Percentiles rank a stretch among this genome's conserved stretches.
Evolutionary conservation across 2,113 vertebrate genomes (phyloP).

Genomic region (Theristicus caerulescens): DNA sequence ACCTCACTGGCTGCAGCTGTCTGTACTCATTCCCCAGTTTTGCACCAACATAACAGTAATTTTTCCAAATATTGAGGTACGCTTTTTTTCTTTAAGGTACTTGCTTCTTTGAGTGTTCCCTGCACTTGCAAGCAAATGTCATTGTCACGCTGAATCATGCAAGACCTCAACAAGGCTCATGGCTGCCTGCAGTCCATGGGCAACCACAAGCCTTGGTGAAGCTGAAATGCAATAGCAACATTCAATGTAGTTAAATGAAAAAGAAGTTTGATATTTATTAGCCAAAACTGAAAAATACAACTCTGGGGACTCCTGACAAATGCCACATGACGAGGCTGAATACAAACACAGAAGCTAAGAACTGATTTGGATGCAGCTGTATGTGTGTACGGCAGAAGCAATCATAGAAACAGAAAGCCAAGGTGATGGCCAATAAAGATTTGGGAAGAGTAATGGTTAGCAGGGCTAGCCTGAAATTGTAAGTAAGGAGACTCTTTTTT

Average conservation of each 20-base stretch:
- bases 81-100: background rate
- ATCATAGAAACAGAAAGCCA: background rate
- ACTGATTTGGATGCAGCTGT: background rate
- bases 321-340: background rate
- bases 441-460: background rate
- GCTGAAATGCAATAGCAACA: background rate
- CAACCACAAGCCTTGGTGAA: background rate
- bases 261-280: background rate
- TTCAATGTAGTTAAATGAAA: background rate
- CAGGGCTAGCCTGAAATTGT: background rate
- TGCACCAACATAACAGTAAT: accelerated
- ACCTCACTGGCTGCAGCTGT: background rate
- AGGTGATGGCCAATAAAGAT: background rate
- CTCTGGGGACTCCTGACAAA: background rate
- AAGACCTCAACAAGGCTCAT: background rate
- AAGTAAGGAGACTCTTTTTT: background rate
- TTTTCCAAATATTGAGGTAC: background rate
- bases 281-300: background rate
- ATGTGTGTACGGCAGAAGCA: background rate
- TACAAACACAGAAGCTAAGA: background rate
- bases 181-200: background rate
- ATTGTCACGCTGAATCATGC: background rate
- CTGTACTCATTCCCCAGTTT: background rate
- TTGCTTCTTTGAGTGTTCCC: background rate
- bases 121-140: background rate